These are phyloP conservation scores for silkworm (Bombyx mori) DNA, from an alignment of 1,140 invertebrate species.

Conservation along the genomic window DNA sequence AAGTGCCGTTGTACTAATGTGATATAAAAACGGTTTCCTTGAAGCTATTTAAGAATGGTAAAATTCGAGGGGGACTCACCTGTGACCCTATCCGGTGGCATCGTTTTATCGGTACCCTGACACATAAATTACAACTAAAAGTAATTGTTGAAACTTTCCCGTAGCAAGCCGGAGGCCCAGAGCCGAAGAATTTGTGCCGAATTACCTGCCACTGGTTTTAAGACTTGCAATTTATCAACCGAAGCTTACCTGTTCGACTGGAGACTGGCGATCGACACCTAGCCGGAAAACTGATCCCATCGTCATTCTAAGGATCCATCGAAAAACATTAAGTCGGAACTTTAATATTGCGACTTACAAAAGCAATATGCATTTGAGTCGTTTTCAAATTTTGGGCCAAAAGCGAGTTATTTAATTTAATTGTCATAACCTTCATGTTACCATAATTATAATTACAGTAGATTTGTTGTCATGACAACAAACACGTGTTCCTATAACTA, in stretches of 20 bases:
- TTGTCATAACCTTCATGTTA: no score
- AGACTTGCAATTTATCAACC: slow-evolving; percentile 62
- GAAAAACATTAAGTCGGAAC: slow-evolving; percentile 17
- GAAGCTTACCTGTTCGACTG: slow-evolving; percentile 33
- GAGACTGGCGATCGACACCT: slow-evolving; percentile 24
- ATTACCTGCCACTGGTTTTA: slow-evolving; percentile 62
- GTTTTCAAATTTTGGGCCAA: no score
- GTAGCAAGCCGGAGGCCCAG: slow-evolving; percentile 31
- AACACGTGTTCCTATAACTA: no score
- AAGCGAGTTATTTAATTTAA: no score
- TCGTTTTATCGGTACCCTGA: slow-evolving; percentile 43
- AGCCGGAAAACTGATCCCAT: slow-evolving; percentile 36
- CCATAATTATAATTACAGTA: not conserved
- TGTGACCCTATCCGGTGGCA: slow-evolving; percentile 32
- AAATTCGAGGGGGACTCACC: slow-evolving; percentile 34
- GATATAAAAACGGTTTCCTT: slow-evolving; percentile 6
- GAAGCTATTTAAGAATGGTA: slow-evolving; percentile 21
- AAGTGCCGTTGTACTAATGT: not conserved
- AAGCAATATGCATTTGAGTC: slow-evolving; percentile 17
- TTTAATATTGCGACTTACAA: slow-evolving; percentile 10
- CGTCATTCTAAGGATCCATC: slow-evolving; percentile 32
- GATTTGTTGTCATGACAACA: no score
- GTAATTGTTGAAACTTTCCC: slow-evolving; percentile 62
- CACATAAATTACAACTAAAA: slow-evolving; percentile 61
- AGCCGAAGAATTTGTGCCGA: slow-evolving; percentile 48